A percentile compares a stretch with the other conserved stretches of the same genome.
phyloP scores from a whole-genome alignment of 2,797 vertebrate species.

The Peromyscus attwateri region DNA sequence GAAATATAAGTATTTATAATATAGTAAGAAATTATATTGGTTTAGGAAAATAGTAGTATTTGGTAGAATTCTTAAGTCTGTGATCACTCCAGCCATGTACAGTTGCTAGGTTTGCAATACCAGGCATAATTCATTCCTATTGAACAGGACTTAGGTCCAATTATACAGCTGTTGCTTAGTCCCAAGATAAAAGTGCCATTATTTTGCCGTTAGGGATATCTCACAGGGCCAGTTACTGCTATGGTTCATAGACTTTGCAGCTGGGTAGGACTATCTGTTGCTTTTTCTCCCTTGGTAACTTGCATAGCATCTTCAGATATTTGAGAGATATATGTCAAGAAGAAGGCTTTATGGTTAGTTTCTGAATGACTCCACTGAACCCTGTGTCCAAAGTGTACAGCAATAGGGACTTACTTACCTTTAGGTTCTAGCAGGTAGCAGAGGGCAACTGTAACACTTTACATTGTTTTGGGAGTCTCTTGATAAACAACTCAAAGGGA shows the following conservation, averaged over 20 bases:
- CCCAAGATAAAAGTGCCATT: neutral
- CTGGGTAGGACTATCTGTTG: neutral
- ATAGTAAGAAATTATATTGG: neutral
- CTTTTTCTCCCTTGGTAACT: neutral
- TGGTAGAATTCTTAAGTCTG: too few species aligned
- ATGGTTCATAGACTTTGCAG: neutral
- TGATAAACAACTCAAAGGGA: neutral
- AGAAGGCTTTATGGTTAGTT: neutral
- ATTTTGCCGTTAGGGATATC: neutral
- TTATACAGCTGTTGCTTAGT: neutral
- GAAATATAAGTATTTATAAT: neutral
- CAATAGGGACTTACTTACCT: neutral
- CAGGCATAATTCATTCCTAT: neutral
- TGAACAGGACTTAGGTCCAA: too few species aligned
- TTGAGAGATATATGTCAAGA: neutral
- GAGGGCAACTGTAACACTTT: neutral
- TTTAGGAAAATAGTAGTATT: neutral
- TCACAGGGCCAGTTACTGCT: neutral
- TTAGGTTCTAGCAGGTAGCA: neutral
- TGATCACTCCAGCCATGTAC: neutral
- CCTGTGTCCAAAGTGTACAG: neutral
- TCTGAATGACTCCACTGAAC: neutral
- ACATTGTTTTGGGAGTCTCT: neutral
- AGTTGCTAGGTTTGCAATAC: neutral
- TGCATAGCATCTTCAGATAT: neutral